These are phyloP conservation scores for Pteromalus puparum DNA, from an alignment of 1,140 invertebrate species.

Conservation along the genomic window DNA sequence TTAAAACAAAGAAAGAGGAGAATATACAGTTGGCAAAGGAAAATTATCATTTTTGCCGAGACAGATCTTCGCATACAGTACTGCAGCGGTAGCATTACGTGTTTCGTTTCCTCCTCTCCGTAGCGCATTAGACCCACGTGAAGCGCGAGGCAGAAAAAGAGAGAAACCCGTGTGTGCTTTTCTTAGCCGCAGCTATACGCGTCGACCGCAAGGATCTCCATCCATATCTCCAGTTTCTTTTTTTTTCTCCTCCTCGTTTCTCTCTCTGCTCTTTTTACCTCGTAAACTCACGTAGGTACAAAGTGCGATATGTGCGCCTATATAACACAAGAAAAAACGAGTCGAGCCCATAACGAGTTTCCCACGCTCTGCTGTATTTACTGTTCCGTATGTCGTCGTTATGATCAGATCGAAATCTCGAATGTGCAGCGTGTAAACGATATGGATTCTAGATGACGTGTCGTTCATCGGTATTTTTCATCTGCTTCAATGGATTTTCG, in stretches of 20 bases:
- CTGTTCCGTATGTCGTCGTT: background rate
- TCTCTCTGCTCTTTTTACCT: background rate
- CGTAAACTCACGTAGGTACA: background rate
- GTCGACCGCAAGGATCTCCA: constrained; percentile 7
- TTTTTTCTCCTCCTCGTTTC: background rate
- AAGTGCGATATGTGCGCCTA: background rate
- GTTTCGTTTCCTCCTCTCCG: background rate
- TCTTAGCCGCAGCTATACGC: background rate
- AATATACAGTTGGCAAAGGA: too few species aligned
- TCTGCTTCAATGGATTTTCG: too few species aligned
- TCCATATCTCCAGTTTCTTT: background rate
- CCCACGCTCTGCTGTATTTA: background rate
- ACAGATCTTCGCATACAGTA: background rate
- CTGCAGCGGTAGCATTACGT: too few species aligned
- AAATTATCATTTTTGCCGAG: too few species aligned
- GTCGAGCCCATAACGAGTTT: background rate
- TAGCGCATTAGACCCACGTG: background rate
- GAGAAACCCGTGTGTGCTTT: constrained; percentile 5
- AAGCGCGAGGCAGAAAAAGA: background rate
- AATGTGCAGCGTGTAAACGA: background rate
- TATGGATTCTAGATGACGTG: background rate
- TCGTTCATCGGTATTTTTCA: too few species aligned
- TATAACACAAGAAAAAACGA: background rate
- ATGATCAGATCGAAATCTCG: background rate
- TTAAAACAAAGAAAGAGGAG: too few species aligned